Evolutionary conservation across 2,888 invertebrate genomes (phyloP), one percentile per base, ranked within the genome.

Genomic region (Lycocerus yunnanus): DNA sequence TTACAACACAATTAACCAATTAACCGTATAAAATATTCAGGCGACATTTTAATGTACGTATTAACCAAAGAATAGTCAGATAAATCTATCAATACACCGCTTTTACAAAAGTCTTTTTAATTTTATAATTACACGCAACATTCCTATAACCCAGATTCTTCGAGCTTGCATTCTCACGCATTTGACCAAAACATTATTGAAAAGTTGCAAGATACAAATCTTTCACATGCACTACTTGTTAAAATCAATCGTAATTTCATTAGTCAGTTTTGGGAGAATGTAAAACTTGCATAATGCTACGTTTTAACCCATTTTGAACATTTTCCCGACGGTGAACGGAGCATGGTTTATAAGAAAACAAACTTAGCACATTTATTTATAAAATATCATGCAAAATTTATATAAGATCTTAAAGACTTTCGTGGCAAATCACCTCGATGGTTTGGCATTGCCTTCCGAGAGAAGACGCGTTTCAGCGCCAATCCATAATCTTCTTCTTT

Each of bases 91-190:
- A 63, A 63, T 63, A 63, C 16, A 16, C 61, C 61, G 61, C 20
- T 63, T 63, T 60, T n/a, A 63, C 43, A n/a, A 43, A 20, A 16
- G 16, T 18, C 61, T 63, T 63, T 63, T 63, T 63, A 18, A 63
- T 63, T 63, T 63, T 16, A 63, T 63, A 63, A 63, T 63, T 63
- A 69, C 15, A 74, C 66, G 60, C 24, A 27, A 71, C 71, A 74
- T 65, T 68, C 16, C 59, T 43, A 65, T 74, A 74, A 74, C 74
- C 74, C 59, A 74, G 67, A 68, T 74, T 70, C 63, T 43, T 60
- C 65, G 69, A 58, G 21, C 16, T 15, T 71, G 58, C 61, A 68
- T 74, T 74, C 74, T 74, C 74, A 74, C 74, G 74, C 63, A 71
- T 60, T 68, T 74, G 71, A 59, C 58, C 60, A 74, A 74, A 66